Evolutionary conservation across 2,888 invertebrate genomes (phyloP).

Genomic region (Cheiracanthium punctorium): DNA sequence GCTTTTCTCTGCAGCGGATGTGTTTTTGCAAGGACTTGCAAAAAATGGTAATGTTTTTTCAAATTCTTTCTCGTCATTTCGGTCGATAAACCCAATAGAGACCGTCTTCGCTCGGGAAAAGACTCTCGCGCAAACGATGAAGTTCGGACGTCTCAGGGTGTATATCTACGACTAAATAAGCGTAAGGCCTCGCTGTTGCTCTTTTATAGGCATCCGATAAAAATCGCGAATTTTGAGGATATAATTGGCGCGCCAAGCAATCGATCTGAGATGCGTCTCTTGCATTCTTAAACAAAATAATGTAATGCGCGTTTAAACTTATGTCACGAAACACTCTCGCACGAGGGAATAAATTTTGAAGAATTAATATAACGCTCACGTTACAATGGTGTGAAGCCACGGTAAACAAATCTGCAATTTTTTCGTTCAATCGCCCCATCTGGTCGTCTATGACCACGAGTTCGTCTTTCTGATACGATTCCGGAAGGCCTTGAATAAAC

Average conservation of each 20-base stretch:
- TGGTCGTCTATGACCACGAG: constrained; percentile 34
- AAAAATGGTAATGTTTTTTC: not conserved
- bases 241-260: constrained; percentile 33
- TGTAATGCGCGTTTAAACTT: constrained; percentile 33
- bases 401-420: constrained; percentile 25
- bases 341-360: constrained; percentile 41
- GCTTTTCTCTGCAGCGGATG: not conserved
- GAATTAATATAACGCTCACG: constrained; percentile 29
- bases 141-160: constrained; percentile 67
- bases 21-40: not conserved
- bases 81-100: not conserved
- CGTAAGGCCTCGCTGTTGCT: constrained; percentile 39
- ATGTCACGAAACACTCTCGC: constrained; percentile 34
- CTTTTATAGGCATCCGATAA: constrained; percentile 65
- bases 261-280: constrained; percentile 37
- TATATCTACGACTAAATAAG: constrained; percentile 70
- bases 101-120: not conserved
- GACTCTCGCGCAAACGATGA: constrained; percentile 38
- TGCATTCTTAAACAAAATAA: constrained; percentile 47
- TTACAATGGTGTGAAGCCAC: constrained; percentile 29
- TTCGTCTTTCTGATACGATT: not conserved
- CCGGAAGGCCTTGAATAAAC: constrained; percentile 31
- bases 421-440: constrained; percentile 8
- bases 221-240: constrained; percentile 20
- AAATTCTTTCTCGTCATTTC: not conserved